Percentiles rank a stretch among this genome's conserved stretches.
Conservation (phyloP, 2,797 vertebrate genomes). For the Hipposideros larvatus region DNA sequence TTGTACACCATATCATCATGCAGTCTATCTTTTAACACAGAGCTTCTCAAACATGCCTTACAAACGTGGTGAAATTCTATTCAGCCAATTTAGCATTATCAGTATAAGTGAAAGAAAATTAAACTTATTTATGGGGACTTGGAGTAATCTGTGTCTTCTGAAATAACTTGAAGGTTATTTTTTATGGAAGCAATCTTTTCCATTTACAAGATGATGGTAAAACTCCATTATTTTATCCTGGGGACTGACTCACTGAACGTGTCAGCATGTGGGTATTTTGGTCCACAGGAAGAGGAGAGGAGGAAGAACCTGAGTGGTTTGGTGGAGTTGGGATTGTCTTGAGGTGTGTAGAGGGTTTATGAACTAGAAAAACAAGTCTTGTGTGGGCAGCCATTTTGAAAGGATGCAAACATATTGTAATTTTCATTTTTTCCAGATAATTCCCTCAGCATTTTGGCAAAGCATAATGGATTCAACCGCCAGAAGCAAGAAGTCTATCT, state of each 20-base stretch:
- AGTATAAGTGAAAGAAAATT: background rate
- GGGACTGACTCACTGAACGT: background rate
- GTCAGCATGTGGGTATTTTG: background rate
- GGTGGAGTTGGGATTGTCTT: background rate
- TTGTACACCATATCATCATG: background rate
- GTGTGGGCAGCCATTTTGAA: background rate
- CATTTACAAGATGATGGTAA: background rate
- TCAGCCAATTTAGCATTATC: background rate
- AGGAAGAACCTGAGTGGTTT: background rate
- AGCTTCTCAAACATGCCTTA: background rate
- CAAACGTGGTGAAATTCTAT: background rate
- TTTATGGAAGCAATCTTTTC: background rate
- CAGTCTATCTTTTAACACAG: background rate
- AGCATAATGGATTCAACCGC: conserved; percentile 96
- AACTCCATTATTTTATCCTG: too few species aligned
- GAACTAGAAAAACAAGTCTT: background rate
- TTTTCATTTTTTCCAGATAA: conserved; percentile 92
- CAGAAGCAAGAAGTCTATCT: conserved; percentile 98
- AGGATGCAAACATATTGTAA: conserved; percentile 48
- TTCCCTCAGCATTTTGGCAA: conserved; percentile 96
- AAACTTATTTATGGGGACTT: background rate
- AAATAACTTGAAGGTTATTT: background rate
- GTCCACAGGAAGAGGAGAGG: background rate
- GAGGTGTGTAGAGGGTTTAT: background rate
- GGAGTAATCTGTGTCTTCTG: background rate